A percentile compares a stretch with the other conserved stretches of the same genome.
Conservation (phyloP, 2,797 vertebrate species). For the Echiichthys vipera region DNA sequence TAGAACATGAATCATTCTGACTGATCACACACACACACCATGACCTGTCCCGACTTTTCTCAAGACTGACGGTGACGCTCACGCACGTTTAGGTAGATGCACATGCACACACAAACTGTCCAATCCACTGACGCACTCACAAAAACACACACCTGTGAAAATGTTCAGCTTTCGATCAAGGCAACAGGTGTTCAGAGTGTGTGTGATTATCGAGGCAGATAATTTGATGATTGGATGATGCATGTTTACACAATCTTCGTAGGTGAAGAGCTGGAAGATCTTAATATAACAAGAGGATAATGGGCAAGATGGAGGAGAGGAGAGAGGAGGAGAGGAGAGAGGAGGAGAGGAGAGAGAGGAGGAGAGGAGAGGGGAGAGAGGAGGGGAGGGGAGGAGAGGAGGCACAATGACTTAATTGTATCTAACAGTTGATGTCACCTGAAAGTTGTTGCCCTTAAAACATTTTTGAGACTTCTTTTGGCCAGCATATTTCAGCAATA, state of each 20-base stretch:
- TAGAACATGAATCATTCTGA: slow-evolving; percentile 51
- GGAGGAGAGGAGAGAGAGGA: too few species aligned
- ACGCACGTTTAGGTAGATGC: neutral
- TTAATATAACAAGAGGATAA: neutral
- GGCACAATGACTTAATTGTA: too few species aligned
- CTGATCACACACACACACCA: slow-evolving; percentile 25
- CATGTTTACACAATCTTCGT: neutral
- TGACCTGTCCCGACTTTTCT: slow-evolving; percentile 23
- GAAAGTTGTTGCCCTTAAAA: neutral
- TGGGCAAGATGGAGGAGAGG: neutral
- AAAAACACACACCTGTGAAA: slow-evolving; percentile 4
- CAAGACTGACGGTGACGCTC: slow-evolving; percentile 18
- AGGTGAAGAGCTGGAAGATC: neutral
- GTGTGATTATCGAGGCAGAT: neutral
- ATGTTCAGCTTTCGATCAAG: slow-evolving; percentile 9
- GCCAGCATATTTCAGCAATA: neutral
- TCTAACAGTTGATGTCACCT: neutral
- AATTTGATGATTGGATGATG: slow-evolving; percentile 12
- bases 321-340: too few species aligned
- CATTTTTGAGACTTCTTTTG: too few species aligned
- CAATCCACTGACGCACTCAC: neutral
- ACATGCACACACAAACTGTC: neutral
- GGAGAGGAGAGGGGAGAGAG: too few species aligned
- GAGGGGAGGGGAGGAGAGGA: too few species aligned
- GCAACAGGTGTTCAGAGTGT: slow-evolving; percentile 23